Percentiles rank a stretch among this genome's conserved stretches.
Conservation (phyloP, 2,797 vertebrate species). For the Rhadinocentrus ornatus region DNA sequence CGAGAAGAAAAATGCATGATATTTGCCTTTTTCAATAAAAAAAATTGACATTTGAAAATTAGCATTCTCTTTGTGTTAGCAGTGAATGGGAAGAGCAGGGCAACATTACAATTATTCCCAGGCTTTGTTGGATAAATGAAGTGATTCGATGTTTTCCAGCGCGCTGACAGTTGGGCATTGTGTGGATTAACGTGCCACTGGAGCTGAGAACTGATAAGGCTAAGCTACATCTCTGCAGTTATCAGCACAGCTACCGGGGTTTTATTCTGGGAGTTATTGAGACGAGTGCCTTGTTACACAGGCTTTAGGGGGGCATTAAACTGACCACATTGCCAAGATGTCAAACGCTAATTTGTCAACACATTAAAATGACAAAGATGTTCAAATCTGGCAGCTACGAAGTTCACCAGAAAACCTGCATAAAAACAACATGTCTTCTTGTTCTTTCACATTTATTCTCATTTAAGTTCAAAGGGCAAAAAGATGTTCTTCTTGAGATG, state of each 20-base stretch:
- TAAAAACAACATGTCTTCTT: neutral
- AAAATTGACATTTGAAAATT: constrained; percentile 56
- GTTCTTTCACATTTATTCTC: constrained; percentile 8
- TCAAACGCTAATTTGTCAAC: constrained; percentile 46
- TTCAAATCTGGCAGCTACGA: neutral
- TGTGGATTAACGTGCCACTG: constrained; percentile 80
- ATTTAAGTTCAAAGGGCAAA: constrained; percentile 28
- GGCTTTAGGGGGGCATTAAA: constrained; percentile 68
- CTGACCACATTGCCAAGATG: constrained; percentile 71
- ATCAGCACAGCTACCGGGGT: constrained; percentile 76
- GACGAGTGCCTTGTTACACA: constrained; percentile 67
- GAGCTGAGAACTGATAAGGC: constrained; percentile 79
- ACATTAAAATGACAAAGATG: constrained; percentile 7
- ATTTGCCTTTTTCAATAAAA: constrained; percentile 41
- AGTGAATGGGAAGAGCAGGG: constrained; percentile 25
- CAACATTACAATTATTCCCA: constrained; percentile 55
- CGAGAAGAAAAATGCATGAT: constrained; percentile 12
- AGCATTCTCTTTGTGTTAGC: constrained; percentile 35
- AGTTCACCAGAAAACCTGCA: neutral
- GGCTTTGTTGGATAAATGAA: constrained; percentile 74
- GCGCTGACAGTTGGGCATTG: constrained; percentile 69
- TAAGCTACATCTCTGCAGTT: constrained; percentile 82
- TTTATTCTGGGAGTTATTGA: constrained; percentile 73
- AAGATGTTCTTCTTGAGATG: constrained; percentile 13
- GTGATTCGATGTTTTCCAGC: constrained; percentile 68